Evolutionary conservation across 1,140 invertebrate species (phyloP).

Genomic region (Anastrepha obliqua): DNA sequence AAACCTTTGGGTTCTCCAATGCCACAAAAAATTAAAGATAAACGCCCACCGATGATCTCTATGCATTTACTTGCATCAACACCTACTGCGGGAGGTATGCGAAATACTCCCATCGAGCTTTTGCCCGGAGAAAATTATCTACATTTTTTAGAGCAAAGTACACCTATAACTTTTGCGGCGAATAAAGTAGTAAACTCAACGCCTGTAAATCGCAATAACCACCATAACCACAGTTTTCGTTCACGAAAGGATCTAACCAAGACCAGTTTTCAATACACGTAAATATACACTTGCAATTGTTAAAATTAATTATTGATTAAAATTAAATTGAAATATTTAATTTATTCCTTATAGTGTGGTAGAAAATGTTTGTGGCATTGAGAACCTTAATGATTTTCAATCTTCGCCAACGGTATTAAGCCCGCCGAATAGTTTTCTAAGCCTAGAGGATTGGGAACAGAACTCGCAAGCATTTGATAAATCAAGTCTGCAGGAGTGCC

Average conservation of each 20-base stretch:
- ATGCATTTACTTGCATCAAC: slow-evolving; percentile 65
- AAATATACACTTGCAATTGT: neutral
- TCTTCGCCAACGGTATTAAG: slow-evolving; percentile 38
- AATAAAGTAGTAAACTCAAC: slow-evolving; percentile 67
- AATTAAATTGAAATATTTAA: neutral
- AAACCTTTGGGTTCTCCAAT: slow-evolving; percentile 11
- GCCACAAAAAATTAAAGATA: slow-evolving; percentile 47
- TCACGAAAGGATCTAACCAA: slow-evolving; percentile 65
- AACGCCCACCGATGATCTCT: slow-evolving; percentile 58
- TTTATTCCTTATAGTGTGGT: slow-evolving; percentile 48
- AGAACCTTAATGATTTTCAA: neutral
- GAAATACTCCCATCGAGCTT: slow-evolving; percentile 61
- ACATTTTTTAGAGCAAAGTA: slow-evolving; percentile 64
- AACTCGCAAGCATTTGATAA: slow-evolving; percentile 38
- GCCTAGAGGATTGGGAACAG: slow-evolving; percentile 55
- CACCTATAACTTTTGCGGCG: slow-evolving; percentile 57
- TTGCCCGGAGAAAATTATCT: slow-evolving; percentile 61
- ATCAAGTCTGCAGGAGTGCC: slow-evolving; percentile 51
- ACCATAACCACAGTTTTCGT: slow-evolving; percentile 57
- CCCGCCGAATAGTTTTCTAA: slow-evolving; percentile 40
- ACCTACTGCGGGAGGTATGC: slow-evolving; percentile 62
- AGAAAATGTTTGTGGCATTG: slow-evolving; percentile 48
- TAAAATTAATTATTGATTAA: neutral
- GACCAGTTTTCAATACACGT: slow-evolving; percentile 57
- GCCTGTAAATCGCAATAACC: slow-evolving; percentile 61